Evolutionary conservation across 2,113 vertebrate genomes (phyloP), one percentile per base, ranked within the genome.

Genomic region (Phylloscopus trochiloides): DNA sequence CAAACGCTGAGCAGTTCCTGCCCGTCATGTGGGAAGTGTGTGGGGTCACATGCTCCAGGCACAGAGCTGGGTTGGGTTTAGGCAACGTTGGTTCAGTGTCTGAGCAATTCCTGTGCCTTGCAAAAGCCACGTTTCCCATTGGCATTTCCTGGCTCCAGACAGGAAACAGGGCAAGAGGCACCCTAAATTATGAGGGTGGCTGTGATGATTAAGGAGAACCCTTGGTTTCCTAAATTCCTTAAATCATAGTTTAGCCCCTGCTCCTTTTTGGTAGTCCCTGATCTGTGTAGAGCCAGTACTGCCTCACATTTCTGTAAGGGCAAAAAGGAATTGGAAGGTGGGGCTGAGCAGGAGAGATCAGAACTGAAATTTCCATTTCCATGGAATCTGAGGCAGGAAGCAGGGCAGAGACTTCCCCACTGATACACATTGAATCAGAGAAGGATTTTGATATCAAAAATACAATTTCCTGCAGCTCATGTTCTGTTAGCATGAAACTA

Each of bases 21-120:
- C 0, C 0, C 48, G 32, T 58, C 82, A 4, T 3, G 22, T 59
- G 73, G 70, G 61, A 59, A 40, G 70, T 13, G 2, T n/a, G 54
- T 26, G 71, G 3, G 5, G 28, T 59, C 80, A 54, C 32, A 1
- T 42, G 42, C 51, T 73, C 0, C 59, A 45, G 72, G 91, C 55
- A 70, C 47, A 36, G 45, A 54, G 3, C 57, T 73, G 2, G 20
- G 38, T 0, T 75, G 61, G 38, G 28, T 71, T 90, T 31, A 29
- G 79, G 73, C 38, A 9, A 5, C 1, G 31, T 14, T 86, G 57
- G 36, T 47, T 92, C 76, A 43, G 40, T 38, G 15, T 47, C 79
- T 88, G 51, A 48, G 50, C 74, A 28, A 4, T 62, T 65, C 29
- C 9, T 36, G 2, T 25, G 32, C 22, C 80, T 78, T 93, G 55